Conservation (phyloP, 2,888 invertebrate genomes). For the Lepeophtheirus nordmannii region DNA sequence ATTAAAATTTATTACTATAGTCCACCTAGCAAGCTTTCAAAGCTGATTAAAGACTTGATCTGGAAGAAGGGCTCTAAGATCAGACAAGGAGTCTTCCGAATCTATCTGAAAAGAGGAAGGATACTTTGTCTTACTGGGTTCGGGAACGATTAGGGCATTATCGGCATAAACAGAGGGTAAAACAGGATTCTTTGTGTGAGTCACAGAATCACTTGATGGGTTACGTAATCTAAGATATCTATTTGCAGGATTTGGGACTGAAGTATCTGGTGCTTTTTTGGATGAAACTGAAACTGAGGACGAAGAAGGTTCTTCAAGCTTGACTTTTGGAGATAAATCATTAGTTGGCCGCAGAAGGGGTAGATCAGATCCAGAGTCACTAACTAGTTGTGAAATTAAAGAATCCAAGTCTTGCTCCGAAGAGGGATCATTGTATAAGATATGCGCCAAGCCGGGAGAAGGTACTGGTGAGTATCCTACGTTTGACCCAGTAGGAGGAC, state of each 20-base stretch:
- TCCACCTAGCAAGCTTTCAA: background rate
- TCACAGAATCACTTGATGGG: slow-evolving; percentile 11
- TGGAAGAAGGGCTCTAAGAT: background rate
- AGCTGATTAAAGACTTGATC: slow-evolving; percentile 6
- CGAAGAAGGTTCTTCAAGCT: background rate
- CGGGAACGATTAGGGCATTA: slow-evolving; percentile 14
- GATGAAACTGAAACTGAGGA: background rate
- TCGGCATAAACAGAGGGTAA: slow-evolving; percentile 14
- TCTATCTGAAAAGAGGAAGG: slow-evolving; percentile 3
- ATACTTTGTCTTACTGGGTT: slow-evolving; percentile 14
- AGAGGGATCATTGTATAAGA: background rate
- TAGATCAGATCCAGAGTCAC: background rate
- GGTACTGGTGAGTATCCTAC: background rate
- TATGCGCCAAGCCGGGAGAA: background rate
- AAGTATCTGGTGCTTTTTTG: background rate
- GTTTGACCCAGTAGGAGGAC: background rate
- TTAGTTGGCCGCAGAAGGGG: background rate
- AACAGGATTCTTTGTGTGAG: slow-evolving; percentile 20
- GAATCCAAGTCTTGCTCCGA: background rate
- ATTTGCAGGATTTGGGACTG: background rate
- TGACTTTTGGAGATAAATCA: background rate
- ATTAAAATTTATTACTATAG: too few species aligned
- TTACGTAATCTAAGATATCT: background rate
- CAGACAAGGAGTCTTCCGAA: background rate
- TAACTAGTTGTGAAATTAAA: background rate